Percentiles rank a stretch among this genome's conserved stretches.
These are phyloP conservation scores for Cygnus buccinator DNA, from an alignment of 2,113 vertebrate genomes.

Conservation along the genomic window DNA sequence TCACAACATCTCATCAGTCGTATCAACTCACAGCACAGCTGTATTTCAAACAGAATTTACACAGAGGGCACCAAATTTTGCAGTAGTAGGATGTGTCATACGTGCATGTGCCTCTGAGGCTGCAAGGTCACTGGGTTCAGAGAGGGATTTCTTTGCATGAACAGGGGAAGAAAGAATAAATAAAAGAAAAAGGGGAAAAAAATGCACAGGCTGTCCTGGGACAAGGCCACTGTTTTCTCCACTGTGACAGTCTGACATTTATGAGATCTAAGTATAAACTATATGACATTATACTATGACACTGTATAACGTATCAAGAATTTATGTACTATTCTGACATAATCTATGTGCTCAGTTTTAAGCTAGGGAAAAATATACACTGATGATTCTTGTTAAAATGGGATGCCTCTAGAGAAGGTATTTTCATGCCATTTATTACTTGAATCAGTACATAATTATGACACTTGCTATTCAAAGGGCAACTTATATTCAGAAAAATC, in stretches of 20 bases:
- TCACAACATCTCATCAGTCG: neutral
- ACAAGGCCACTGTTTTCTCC: neutral
- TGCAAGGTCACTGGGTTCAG: neutral
- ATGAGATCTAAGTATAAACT: neutral
- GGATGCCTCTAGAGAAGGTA: neutral
- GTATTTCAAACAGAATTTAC: neutral
- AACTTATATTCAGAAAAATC: neutral
- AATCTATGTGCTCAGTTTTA: neutral
- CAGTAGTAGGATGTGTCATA: neutral
- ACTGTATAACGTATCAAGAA: neutral
- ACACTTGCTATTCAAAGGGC: neutral
- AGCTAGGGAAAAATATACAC: neutral
- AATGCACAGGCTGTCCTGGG: neutral
- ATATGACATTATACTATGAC: neutral
- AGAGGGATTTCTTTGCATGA: neutral
- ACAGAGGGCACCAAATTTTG: neutral
- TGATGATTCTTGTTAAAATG: neutral
- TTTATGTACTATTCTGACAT: neutral
- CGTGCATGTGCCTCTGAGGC: neutral
- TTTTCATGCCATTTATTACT: neutral
- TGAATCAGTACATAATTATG: neutral
- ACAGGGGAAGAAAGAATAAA: neutral
- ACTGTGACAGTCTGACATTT: neutral
- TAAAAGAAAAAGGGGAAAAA: accelerated
- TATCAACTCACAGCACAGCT: neutral